Evolutionary conservation across 2,797 vertebrate genomes (phyloP), one percentile per base, ranked within the genome.

Genomic region (Propithecus perrieri): DNA sequence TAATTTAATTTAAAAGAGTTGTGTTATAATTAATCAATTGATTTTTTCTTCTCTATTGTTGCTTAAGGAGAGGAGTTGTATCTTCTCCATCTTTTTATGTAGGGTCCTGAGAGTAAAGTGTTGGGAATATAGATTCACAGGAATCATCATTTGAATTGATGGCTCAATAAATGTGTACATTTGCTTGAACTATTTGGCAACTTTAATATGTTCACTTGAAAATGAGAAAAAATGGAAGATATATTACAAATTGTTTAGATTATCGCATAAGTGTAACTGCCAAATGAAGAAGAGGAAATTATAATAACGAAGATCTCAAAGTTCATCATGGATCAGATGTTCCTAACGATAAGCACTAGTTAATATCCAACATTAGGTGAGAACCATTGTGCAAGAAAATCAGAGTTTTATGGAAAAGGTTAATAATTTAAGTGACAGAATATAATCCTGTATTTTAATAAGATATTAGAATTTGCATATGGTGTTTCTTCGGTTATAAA

Each of bases 381-480:
- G 24, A 89, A 81, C 5, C 20, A 65, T 87, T 95, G 90, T 72
- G 48, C 57, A 87, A 41, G 50, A 83, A 61, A 83, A 61, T 94
- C 72, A 65, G 41, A 80, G 26, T 94, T 87, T 74, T 91, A 59
- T 7, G 81, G 43, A 55, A 76, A 85, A 88, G 81, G 38, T 94
- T 94, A 96, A 97, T 95, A 89, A 93, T 98, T 96, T 90, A 96
- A 96, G 28, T 79, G 92, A 79, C 61, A 87, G 43, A 94, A 71
- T 88, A 69, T 79, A 18, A 79, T 95, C 15, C 18, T 71, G 38
- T 76, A 74, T 92, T 96, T 97, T 88, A 96, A 96, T 93, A 96
- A 94, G 43, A 30, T 88, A 85, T 91, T 90, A 79, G 18, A 88
- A 88, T 96, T 91, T 92, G 22, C 50, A 91, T 96, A 76, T 74